A percentile compares a stretch with the other conserved stretches of the same genome.
phyloP scores from a whole-genome alignment of 1,140 invertebrate species.

The Lethrus apterus region DNA sequence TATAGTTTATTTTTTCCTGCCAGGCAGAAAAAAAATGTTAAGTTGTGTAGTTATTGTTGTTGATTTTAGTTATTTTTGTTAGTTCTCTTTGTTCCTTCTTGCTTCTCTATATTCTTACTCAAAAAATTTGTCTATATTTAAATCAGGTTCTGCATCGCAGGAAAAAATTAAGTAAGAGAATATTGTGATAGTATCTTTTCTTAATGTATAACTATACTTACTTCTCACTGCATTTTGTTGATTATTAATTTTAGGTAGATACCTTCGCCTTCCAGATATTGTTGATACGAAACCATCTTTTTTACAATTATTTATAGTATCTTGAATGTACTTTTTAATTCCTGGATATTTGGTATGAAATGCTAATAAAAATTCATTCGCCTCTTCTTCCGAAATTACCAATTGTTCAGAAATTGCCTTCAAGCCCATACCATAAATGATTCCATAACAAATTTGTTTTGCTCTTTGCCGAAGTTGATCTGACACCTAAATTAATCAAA shows the following conservation, averaged over 20 bases:
- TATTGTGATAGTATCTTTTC: too few species aligned
- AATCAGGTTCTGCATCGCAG: too few species aligned
- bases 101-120: too few species aligned
- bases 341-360: conserved; percentile 81
- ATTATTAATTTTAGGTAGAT: conserved; percentile 70
- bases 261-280: conserved; percentile 67
- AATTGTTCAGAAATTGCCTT: conserved; percentile 77
- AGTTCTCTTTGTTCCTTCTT: too few species aligned
- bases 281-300: conserved; percentile 77
- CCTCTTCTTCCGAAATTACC: conserved; percentile 72
- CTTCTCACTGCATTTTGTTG: conserved; percentile 51
- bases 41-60: too few species aligned
- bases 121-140: too few species aligned
- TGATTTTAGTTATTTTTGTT: too few species aligned
- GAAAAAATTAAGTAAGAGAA: too few species aligned
- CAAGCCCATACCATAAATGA: conserved; percentile 95
- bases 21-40: too few species aligned
- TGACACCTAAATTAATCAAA: conserved; percentile 61
- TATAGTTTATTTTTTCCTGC: too few species aligned
- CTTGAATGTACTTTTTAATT: conserved; percentile 58
- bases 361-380: conserved; percentile 66
- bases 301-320: conserved; percentile 61
- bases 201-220: too few species aligned
- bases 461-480: conserved; percentile 73
- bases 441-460: conserved; percentile 93